Evolutionary conservation across 2,113 vertebrate genomes (phyloP).

Genomic region (Formicarius rufipectus): DNA sequence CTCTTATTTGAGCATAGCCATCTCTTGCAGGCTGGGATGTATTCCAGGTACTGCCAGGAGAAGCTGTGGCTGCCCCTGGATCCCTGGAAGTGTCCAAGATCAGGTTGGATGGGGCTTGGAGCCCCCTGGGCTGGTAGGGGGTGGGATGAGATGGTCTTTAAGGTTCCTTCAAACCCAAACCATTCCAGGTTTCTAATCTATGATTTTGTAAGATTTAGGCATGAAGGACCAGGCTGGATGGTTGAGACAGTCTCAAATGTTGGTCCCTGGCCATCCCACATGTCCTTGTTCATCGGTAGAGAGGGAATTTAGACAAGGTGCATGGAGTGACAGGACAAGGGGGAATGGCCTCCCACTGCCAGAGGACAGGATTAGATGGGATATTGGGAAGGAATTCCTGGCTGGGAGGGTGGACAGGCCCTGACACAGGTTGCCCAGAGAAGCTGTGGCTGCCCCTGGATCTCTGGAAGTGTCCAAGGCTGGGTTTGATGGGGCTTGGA

Average conservation of each 20-base stretch:
- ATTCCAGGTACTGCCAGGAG: background rate
- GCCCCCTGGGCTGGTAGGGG: background rate
- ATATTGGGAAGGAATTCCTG: background rate
- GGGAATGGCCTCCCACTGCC: background rate
- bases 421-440: background rate
- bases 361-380: accelerated
- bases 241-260: background rate
- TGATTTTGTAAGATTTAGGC: background rate
- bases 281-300: background rate
- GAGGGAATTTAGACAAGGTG: background rate
- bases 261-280: background rate
- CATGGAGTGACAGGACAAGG: background rate
- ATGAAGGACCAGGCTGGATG: background rate
- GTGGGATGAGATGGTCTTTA: too few relatives aligned
- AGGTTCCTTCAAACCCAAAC: background rate
- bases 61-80: background rate
- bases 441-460: background rate
- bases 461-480: background rate
- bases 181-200: background rate
- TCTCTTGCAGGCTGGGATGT: background rate
- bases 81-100: background rate
- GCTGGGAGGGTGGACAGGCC: accelerated
- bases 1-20: background rate
- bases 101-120: accelerated
- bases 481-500: accelerated